These are phyloP conservation scores for Chaetodon trifasciatus DNA, from an alignment of 2,797 vertebrate species.

Conservation along the genomic window DNA sequence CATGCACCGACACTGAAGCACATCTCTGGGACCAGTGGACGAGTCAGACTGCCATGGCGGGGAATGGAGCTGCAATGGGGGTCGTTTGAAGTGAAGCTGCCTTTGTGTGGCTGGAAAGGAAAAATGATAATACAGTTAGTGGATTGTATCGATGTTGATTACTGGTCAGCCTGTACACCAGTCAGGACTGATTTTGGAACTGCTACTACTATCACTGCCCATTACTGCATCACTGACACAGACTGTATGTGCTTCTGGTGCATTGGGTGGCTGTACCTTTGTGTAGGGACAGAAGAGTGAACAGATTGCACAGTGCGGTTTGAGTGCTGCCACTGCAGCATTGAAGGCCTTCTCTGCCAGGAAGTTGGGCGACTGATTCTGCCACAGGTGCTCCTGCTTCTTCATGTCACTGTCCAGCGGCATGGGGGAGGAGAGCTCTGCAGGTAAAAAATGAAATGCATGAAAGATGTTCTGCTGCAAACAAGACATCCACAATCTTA, in stretches of 20 bases:
- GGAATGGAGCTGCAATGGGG: conserved; percentile 62
- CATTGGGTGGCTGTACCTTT: conserved; percentile 84
- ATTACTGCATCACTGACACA: neutral
- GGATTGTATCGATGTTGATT: neutral
- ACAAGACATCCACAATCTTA: neutral
- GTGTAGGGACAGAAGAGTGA: conserved; percentile 94
- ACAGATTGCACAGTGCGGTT: conserved; percentile 95
- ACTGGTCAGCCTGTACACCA: neutral
- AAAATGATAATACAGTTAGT: neutral
- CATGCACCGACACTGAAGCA: conserved; percentile 94
- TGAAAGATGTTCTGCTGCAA: neutral
- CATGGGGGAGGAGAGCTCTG: conserved; percentile 88
- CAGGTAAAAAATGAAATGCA: conserved; percentile 8
- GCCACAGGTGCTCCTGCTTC: conserved; percentile 92
- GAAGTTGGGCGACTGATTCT: conserved; percentile 90
- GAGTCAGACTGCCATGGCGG: conserved; percentile 86
- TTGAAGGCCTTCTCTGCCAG: conserved; percentile 93
- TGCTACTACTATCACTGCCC: neutral
- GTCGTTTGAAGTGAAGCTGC: conserved; percentile 49
- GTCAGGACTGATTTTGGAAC: neutral
- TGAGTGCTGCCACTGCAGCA: conserved; percentile 87
- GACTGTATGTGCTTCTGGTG: neutral
- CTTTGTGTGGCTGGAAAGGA: conserved; percentile 54
- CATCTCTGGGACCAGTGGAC: conserved; percentile 96
- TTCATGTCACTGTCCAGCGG: conserved; percentile 87